A percentile compares a stretch with the other conserved stretches of the same genome.
Conservation (phyloP, 2,888 invertebrate genomes). For the Sesia apiformis region DNA sequence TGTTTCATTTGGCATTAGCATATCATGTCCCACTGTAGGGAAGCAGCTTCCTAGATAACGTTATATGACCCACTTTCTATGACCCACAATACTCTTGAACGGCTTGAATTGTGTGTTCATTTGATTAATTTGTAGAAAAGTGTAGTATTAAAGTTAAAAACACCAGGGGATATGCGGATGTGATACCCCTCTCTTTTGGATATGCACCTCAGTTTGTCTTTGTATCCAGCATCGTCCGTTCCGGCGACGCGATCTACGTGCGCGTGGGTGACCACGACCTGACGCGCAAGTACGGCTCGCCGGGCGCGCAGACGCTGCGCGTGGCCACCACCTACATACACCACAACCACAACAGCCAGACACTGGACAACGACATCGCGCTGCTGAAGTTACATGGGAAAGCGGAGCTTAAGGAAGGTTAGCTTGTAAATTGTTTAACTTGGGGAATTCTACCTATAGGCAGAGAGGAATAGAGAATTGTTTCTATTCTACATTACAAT, state of each 20-base stretch:
- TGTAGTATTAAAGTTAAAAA: too few species aligned
- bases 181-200: too few species aligned
- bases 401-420: conserved; percentile 89
- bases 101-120: too few species aligned
- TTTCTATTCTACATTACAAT: neutral
- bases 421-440: neutral
- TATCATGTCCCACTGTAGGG: neutral
- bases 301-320: conserved; percentile 91
- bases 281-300: conserved; percentile 91
- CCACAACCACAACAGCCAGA: conserved; percentile 96
- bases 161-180: too few species aligned
- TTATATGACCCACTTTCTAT: neutral
- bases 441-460: too few species aligned
- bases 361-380: conserved; percentile 95
- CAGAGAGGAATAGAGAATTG: too few species aligned
- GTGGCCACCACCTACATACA: conserved; percentile 96
- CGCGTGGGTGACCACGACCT: conserved; percentile 94
- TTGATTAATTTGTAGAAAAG: too few species aligned
- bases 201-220: too few species aligned
- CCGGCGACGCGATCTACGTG: conserved; percentile 94
- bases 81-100: too few species aligned
- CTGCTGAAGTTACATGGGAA: conserved; percentile 91
- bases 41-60: too few species aligned
- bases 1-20: conserved; percentile 10
- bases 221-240: conserved; percentile 86